Conservation (phyloP, 2,888 invertebrate genomes). For the Tetragonisca angustula region DNA sequence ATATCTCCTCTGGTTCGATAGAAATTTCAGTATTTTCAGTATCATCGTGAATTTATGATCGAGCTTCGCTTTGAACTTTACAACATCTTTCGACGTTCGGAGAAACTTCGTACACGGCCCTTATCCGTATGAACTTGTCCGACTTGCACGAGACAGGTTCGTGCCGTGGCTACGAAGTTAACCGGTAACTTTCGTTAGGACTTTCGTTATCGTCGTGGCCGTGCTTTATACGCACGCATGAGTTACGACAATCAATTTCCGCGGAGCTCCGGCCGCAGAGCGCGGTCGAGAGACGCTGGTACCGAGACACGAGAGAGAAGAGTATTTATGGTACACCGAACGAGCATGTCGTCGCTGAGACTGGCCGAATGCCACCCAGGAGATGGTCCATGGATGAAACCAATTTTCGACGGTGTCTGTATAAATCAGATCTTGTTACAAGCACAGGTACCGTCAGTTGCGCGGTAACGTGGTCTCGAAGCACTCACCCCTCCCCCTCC, state of each 20-base stretch:
- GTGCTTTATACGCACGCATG: conserved; percentile 54
- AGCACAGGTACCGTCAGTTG: conserved; percentile 70
- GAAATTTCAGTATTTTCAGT: not conserved
- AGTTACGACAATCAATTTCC: conserved; percentile 70
- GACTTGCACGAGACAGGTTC: not conserved
- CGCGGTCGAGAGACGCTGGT: conserved; percentile 47
- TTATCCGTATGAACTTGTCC: not conserved
- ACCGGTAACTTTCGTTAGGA: not conserved
- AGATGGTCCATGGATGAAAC: conserved; percentile 79
- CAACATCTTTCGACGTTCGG: not conserved
- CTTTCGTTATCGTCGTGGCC: conserved; percentile 33
- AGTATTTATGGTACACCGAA: conserved; percentile 75
- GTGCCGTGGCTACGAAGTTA: conserved; percentile 4
- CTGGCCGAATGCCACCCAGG: conserved; percentile 76
- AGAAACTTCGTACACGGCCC: not conserved
- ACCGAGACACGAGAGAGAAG: conserved; percentile 37
- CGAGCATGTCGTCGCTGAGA: conserved; percentile 69
- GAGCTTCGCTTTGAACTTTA: not conserved
- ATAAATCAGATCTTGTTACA: conserved; percentile 83
- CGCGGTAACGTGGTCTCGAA: conserved; percentile 40
- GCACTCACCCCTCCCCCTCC: conserved; percentile 10
- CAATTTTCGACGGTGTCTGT: conserved; percentile 80
- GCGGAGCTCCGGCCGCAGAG: conserved; percentile 42
- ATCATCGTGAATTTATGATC: not conserved
- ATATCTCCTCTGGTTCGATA: not conserved